phyloP scores from a whole-genome alignment of 2,888 invertebrate genomes.

The Trilocha varians region DNA sequence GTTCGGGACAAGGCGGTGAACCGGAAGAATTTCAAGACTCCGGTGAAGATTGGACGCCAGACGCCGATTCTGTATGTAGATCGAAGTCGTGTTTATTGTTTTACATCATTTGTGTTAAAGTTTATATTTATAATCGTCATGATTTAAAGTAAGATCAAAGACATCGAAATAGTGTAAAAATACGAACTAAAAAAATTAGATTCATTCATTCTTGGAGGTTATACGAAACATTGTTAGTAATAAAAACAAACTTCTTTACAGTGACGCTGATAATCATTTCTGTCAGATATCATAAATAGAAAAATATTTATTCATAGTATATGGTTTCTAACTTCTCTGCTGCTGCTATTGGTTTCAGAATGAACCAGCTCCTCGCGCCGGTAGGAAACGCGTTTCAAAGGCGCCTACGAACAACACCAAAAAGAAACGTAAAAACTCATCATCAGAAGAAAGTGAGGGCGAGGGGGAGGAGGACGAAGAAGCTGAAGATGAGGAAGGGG shows the following conservation, averaged over 20 bases:
- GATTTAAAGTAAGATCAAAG: too few relatives aligned
- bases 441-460: constrained; percentile 61
- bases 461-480: constrained; percentile 57
- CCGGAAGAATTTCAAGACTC: constrained; percentile 72
- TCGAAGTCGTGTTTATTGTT: neutral
- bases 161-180: neutral
- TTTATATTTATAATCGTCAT: too few relatives aligned
- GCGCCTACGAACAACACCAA: constrained; percentile 50
- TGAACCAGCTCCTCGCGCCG: constrained; percentile 47
- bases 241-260: neutral
- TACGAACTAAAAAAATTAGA: neutral
- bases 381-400: constrained; percentile 51
- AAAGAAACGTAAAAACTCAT: constrained; percentile 62
- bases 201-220: neutral
- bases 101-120: neutral
- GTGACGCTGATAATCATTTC: neutral
- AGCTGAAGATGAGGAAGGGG: constrained; percentile 61
- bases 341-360: constrained; percentile 28
- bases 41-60: constrained; percentile 72
- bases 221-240: neutral
- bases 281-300: too few relatives aligned
- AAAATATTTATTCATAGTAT: too few relatives aligned
- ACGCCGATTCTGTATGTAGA: constrained; percentile 59
- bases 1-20: constrained; percentile 57
- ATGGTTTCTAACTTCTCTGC: too few relatives aligned